phyloP scores from a whole-genome alignment of 2,797 vertebrate genomes.

The Coregonus sp. region DNA sequence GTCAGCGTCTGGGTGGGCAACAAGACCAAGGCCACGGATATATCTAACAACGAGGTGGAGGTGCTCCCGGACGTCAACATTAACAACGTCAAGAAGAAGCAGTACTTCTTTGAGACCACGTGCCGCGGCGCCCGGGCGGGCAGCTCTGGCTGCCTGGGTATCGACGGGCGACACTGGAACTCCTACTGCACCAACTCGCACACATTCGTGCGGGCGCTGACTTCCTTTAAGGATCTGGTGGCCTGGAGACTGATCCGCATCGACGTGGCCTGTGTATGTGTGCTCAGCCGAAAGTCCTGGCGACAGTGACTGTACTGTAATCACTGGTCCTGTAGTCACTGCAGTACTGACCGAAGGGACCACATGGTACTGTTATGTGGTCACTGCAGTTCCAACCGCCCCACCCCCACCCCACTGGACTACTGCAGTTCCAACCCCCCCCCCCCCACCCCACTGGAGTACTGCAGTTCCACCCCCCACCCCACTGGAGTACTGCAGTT shows the following conservation, averaged over 20 bases:
- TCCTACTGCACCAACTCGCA: slow-evolving; percentile 97
- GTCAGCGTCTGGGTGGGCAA: slow-evolving; percentile 93
- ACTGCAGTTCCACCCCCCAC: neutral
- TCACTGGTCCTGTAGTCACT: neutral
- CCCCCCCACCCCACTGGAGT: neutral
- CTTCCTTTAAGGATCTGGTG: slow-evolving; percentile 88
- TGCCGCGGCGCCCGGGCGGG: slow-evolving; percentile 73
- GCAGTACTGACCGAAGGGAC: neutral
- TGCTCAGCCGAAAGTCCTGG: slow-evolving; percentile 92
- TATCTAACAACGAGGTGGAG: slow-evolving; percentile 92
- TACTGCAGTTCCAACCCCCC: neutral
- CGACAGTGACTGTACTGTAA: slow-evolving; percentile 71
- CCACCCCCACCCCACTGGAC: no score
- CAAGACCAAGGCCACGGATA: slow-evolving; percentile 95
- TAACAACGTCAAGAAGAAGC: slow-evolving; percentile 92
- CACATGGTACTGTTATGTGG: slow-evolving; percentile 10
- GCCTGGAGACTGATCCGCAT: slow-evolving; percentile 96
- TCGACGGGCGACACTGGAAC: slow-evolving; percentile 95
- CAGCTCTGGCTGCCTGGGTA: slow-evolving; percentile 87
- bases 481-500: no score
- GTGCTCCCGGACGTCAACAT: slow-evolving; percentile 92
- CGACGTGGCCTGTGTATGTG: slow-evolving; percentile 94
- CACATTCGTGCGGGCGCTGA: slow-evolving; percentile 96
- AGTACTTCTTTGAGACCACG: slow-evolving; percentile 98
- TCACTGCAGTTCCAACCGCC: slow-evolving; percentile 6